Evolutionary conservation across 2,888 invertebrate species (phyloP), one percentile per base, ranked within the genome.

Genomic region (Sesia bembeciformis): DNA sequence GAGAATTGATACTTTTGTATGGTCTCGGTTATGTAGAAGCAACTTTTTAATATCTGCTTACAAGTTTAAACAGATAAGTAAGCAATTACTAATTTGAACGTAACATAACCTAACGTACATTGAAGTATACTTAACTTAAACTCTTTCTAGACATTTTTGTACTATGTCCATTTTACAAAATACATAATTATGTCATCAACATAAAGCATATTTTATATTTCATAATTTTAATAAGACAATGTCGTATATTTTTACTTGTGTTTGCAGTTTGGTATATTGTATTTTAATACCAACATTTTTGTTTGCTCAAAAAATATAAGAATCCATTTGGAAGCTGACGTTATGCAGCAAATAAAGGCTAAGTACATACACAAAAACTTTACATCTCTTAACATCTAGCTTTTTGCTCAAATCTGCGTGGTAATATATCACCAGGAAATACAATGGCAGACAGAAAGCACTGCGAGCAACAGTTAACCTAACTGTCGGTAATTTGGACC

Each of bases 401-500:
- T 68, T 70, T 72, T 72, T 70, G 67, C 65, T 61, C 60, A 71
- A 77, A 78, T 76, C 70, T 70, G 66, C 63, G 65, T 62, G 61
- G 72, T 63, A 67, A 79, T 82, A 77, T 70, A 84, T 84, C 81
- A 84, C 70, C 58, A 64, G 65, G 64, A 62, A 69, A 67, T 68
- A 84, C 81, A 79, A 80, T 73, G 74, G 74, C 62, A 67, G 72
- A 77, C 72, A 78, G 77, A 79, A 78, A 78, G 76, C 76, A 76
- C 73, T 76, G 56, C 71, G 72, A 77, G 76, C 79, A 77, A 79
- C 82, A 79, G 80, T 83, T 81, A 84, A 79, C 76, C 77, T 83
- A 85, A 86, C 81, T 77, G 81, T 77, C 70, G 72, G 81, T 78
- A 81, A 84, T 85, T 84, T 77, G 73, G 76, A 70, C 76, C 67